Evolutionary conservation across 2,113 vertebrate genomes (phyloP), one percentile per base, ranked within the genome.

Genomic region (Nyctibius bracteatus): DNA sequence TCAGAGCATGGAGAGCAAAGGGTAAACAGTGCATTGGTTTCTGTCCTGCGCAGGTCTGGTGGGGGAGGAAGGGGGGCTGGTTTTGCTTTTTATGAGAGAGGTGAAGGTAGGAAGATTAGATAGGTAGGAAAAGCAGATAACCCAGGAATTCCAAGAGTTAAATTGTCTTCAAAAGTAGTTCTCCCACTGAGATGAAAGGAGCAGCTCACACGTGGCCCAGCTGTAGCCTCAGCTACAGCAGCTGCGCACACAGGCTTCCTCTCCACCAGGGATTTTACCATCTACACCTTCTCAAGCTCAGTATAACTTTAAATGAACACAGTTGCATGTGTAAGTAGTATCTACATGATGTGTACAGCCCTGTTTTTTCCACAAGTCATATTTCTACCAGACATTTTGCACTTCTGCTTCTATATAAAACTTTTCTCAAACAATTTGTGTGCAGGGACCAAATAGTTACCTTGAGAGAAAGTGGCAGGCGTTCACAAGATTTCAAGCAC

Each of bases 101-200:
- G 30, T 55, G 46, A 90, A 71, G 43, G 27, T 25, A 71, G 68
- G 72, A 81, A 71, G 68, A 96, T 67, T 79, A 96, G 80, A 86
- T 75, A 90, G 19, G 68, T 31, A 67, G 47, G 75, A 81, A 94
- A 93, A 93, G 39, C 82, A 94, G 88, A 90, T 88, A 96, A 92
- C 44, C 61, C 55, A 84, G 68, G 88, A 95, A 96, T 96, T 90
- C 92, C 35, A 94, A 78, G 88, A 84, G 88, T 93, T 92, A 94
- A 88, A 90, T 22, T 41, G 43, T 75, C 65, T 89, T 93, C 85
- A 83, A 63, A 93, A 88, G 68, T 63, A 78, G 68, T 96, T 92
- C 68, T 92, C 39, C 71, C 67, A 63, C 86, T 67, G 65, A 93
- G 82, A 93, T 74, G 46, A 94, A 96, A 95, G 78, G 28, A 88